phyloP scores from a whole-genome alignment of 2,888 invertebrate genomes.

The Allygus modestus region DNA sequence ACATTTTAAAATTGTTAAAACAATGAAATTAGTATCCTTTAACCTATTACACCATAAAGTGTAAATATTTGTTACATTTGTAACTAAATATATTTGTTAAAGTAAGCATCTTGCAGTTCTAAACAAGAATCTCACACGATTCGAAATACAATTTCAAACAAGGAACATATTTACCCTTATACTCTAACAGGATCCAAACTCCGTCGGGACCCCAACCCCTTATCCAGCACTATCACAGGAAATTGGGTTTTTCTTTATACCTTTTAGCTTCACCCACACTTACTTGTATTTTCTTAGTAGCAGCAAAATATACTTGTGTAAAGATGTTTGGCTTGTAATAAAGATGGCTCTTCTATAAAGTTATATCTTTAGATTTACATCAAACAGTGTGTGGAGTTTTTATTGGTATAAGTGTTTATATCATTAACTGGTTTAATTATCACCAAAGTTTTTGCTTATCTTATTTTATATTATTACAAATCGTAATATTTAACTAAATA shows the following conservation, averaged over 20 bases:
- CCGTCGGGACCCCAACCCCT: slow-evolving; percentile 45
- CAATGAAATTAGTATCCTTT: too few species aligned
- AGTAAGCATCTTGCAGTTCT: not conserved
- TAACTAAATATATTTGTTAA: not conserved
- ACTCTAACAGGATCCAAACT: slow-evolving; percentile 50
- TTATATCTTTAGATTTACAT: too few species aligned
- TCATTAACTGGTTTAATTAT: too few species aligned
- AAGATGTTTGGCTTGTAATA: not conserved
- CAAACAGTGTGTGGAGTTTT: too few species aligned
- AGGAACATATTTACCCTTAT: slow-evolving; percentile 49
- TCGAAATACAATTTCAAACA: slow-evolving; percentile 38
- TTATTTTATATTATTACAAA: too few species aligned
- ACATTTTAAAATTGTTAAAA: too few species aligned
- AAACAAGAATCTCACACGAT: slow-evolving; percentile 16
- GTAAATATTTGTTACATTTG: not conserved
- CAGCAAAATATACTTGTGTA: not conserved
- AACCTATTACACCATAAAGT: too few species aligned
- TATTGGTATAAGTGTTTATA: too few species aligned
- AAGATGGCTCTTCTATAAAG: too few species aligned
- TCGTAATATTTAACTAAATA: too few species aligned
- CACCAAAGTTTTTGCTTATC: too few species aligned
- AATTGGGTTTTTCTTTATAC: slow-evolving; percentile 51
- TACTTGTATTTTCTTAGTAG: not conserved
- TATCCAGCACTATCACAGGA: slow-evolving; percentile 55
- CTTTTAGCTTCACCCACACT: slow-evolving; percentile 28